These are phyloP conservation scores for Lucilia cuprina DNA, from an alignment of 1,140 invertebrate species.

Conservation along the genomic window DNA sequence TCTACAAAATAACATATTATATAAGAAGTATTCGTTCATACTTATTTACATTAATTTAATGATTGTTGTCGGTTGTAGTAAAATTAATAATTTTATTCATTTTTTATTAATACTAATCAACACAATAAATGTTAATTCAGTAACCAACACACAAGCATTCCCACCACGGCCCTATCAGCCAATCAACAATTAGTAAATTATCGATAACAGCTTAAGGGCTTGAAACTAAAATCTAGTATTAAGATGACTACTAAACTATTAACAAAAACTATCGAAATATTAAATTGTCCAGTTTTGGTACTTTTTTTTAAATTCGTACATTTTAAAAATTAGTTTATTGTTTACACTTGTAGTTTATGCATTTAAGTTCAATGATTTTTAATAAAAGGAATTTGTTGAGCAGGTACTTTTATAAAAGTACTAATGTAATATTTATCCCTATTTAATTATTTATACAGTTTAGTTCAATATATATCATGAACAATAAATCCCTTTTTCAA, in stretches of 20 bases:
- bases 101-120: background rate
- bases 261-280: background rate
- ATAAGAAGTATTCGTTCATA: background rate
- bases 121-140: background rate
- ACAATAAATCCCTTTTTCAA: background rate
- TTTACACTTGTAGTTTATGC: background rate
- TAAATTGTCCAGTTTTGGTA: no score
- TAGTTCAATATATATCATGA: background rate
- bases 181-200: background rate
- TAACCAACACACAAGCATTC: background rate
- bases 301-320: no score
- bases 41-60: slow-evolving; percentile 18
- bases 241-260: background rate
- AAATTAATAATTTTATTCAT: background rate
- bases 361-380: no score
- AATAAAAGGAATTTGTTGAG: no score
- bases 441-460: background rate
- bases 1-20: slow-evolving; percentile 17
- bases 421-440: no score
- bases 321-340: background rate
- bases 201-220: background rate
- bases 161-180: background rate
- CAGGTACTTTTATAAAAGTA: no score
- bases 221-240: background rate
- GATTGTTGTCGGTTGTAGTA: background rate